Evolutionary conservation across 2,888 invertebrate genomes (phyloP).

Genomic region (Pristionchus mayeri): DNA sequence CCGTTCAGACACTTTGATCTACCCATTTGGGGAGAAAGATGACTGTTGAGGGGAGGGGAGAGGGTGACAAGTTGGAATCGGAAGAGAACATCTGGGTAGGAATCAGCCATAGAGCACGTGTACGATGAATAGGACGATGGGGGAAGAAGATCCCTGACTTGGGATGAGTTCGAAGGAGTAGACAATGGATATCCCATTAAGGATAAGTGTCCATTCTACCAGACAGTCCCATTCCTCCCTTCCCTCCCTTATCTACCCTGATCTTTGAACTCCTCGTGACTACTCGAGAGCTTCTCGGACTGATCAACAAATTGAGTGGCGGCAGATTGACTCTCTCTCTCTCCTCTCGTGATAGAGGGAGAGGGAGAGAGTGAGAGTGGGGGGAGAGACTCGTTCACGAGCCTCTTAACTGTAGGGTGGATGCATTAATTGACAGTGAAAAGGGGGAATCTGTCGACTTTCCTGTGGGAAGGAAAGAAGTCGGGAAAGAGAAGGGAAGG

Average conservation of each 20-base stretch:
- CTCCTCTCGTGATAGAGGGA: neutral
- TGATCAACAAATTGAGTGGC: slow-evolving; percentile 30
- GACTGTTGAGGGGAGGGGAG: neutral
- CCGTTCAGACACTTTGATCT: slow-evolving; percentile 42
- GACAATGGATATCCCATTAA: neutral
- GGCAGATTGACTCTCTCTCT: slow-evolving; percentile 23
- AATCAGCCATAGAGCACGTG: neutral
- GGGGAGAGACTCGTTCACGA: neutral
- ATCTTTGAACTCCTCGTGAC: neutral
- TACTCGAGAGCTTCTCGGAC: neutral
- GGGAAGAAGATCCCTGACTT: neutral
- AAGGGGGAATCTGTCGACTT: neutral
- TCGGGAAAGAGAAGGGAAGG: neutral
- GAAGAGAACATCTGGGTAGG: slow-evolving; percentile 15
- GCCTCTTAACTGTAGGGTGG: neutral
- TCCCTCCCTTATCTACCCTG: neutral
- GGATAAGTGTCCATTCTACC: neutral
- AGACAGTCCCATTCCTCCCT: neutral
- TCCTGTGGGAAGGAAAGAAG: neutral
- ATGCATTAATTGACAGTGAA: slow-evolving; percentile 1
- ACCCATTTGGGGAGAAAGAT: slow-evolving; percentile 13
- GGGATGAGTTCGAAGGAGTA: neutral
- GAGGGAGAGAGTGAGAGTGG: slow-evolving; percentile 2
- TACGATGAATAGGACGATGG: neutral
- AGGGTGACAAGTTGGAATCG: neutral